Evolutionary conservation across 2,113 vertebrate species (phyloP), one percentile per base, ranked within the genome.

Genomic region (Apistogramma diplotaenia): DNA sequence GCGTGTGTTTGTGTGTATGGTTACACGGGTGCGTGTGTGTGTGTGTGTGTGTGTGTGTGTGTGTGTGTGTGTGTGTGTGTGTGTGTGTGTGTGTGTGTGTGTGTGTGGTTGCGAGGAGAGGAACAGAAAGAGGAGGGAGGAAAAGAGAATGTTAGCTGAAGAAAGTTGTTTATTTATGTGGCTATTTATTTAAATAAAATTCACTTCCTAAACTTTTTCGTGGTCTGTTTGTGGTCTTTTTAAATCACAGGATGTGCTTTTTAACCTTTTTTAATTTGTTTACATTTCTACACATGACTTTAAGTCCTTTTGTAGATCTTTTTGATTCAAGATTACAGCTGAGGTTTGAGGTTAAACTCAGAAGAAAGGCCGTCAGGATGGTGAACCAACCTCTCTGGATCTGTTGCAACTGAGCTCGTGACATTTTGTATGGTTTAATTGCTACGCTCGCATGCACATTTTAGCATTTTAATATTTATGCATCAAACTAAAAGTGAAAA

Each of bases 141-240:
- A 71, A 75, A 67, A 54, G 49, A 82, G 58, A 82, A 71, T 92
- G 87, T 91, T 88, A 60, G 70, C 65, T 82, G 4, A 55, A 74
- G 89, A 90, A 91, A 78, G 71, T 76, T 90, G 93, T 94, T 92
- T 95, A 96, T 96, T 96, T 96, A 95, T 95, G 94, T 95, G 87
- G 90, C 89, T 95, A 96, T 96, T 96, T 96, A 96, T 96, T 96
- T 90, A 73, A 96, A 95, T 96, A 95, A 96, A 96, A 85, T 91
- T 93, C 87, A 92, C 90, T 92, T 92, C 90, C 85, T 92, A 89
- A 93, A 90, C 59, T 78, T 33, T 76, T 49, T 75, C n/a, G n/a
- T n/a, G n/a, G n/a, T n/a, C n/a, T n/a, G 35, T 79, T 53, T 80
- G 23, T 72, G 49, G 70, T 70, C 25, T 70, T 49, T 27, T 70